Conservation (phyloP, 2,113 vertebrate genomes). For the Ceuthmochares aereus region DNA sequence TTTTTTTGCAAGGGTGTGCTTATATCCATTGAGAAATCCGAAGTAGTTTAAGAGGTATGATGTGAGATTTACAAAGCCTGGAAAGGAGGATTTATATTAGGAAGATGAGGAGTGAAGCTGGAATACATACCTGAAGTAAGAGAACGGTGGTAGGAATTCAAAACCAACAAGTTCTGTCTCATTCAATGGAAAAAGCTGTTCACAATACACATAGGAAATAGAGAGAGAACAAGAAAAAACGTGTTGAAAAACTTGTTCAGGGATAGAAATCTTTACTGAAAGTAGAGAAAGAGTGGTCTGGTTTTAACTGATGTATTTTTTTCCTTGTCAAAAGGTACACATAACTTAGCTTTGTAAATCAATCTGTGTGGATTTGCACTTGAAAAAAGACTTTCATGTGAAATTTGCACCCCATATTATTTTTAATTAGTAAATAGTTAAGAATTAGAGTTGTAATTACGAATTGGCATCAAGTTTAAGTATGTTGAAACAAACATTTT, state of each 20-base stretch:
- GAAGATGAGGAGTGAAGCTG: background rate
- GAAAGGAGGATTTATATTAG: background rate
- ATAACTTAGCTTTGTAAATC: background rate
- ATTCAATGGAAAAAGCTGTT: background rate
- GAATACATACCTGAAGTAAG: background rate
- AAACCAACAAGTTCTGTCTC: background rate
- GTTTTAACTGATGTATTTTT: background rate
- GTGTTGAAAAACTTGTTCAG: background rate
- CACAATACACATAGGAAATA: background rate
- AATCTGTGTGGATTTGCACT: background rate
- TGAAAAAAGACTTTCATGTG: background rate
- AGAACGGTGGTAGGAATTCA: background rate
- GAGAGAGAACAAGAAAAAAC: background rate
- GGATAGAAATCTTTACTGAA: background rate
- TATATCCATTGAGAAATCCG: background rate
- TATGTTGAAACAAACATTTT: background rate
- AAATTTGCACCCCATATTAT: background rate
- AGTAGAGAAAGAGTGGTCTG: background rate
- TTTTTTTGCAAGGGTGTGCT: background rate
- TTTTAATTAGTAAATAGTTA: background rate
- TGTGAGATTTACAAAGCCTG: background rate
- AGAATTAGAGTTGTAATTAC: slow-evolving; percentile 5
- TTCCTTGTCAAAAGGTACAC: background rate
- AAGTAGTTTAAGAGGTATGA: background rate
- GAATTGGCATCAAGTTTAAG: background rate